Evolutionary conservation across 2,888 invertebrate species (phyloP).

Genomic region (Meandrusa payeni): DNA sequence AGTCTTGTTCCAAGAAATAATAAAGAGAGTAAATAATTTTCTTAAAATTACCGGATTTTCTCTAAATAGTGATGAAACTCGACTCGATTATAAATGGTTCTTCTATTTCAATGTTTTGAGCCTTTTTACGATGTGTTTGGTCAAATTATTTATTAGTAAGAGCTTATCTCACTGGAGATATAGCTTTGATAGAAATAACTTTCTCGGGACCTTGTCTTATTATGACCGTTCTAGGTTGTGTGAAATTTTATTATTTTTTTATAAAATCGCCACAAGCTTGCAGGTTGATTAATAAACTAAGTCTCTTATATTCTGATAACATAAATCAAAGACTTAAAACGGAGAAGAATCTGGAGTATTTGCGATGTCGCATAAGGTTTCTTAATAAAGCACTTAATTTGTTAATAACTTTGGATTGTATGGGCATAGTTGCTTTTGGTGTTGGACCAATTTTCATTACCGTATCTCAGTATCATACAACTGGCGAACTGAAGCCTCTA

Average conservation of each 20-base stretch:
- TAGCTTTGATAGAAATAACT: conserved; percentile 10
- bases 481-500: conserved; percentile 7
- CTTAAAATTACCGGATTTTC: conserved; percentile 10
- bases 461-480: conserved; percentile 3
- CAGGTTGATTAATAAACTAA: not conserved
- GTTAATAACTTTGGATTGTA: not conserved
- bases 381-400: conserved; percentile 10
- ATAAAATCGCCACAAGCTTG: not conserved
- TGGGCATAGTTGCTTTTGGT: conserved; percentile 15
- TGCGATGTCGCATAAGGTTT: conserved; percentile 1
- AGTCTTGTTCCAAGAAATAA: conserved; percentile 3
- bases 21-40: conserved; percentile 8
- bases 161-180: not conserved
- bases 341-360: not conserved
- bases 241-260: conserved; percentile 14
- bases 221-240: conserved; percentile 10
- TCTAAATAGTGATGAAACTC: not conserved
- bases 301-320: not conserved
- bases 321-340: not conserved
- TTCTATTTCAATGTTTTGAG: conserved; percentile 5
- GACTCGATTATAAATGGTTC: not conserved
- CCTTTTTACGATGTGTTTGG: not conserved
- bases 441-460: conserved; percentile 13
- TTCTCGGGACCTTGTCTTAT: conserved; percentile 6
- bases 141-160: conserved; percentile 7